phyloP scores from a whole-genome alignment of 1,140 invertebrate species.

The Drosophila aff. region DNA sequence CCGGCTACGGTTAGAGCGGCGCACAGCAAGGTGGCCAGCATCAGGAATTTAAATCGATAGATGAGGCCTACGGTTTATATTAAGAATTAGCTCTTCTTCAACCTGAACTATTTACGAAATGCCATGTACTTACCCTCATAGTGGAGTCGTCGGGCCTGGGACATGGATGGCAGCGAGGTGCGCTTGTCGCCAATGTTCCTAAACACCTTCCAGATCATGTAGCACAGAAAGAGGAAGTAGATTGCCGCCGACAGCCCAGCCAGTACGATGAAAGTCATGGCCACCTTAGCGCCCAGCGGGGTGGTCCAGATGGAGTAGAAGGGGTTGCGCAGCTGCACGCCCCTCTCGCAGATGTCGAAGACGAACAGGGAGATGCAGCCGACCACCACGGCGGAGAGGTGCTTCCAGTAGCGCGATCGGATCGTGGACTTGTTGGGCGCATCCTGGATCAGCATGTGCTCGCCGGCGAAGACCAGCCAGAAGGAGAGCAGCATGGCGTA shows the following conservation, averaged over 20 bases:
- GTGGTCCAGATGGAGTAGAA: slow-evolving; percentile 99
- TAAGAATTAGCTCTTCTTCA: neutral
- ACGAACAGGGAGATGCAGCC: slow-evolving; percentile 97
- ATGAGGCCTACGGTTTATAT: slow-evolving; percentile 88
- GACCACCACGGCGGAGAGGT: slow-evolving; percentile 95
- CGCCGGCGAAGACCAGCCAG: slow-evolving; percentile 99
- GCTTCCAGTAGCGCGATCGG: slow-evolving; percentile 95
- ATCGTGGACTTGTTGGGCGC: slow-evolving; percentile 91
- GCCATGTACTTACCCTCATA: slow-evolving; percentile 89
- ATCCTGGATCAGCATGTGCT: slow-evolving; percentile 96
- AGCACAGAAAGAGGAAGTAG: slow-evolving; percentile 97
- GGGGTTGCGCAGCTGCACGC: slow-evolving; percentile 97
- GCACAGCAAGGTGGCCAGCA: slow-evolving; percentile 97
- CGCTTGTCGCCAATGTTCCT: slow-evolving; percentile 96
- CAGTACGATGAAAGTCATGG: slow-evolving; percentile 96
- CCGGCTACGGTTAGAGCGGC: slow-evolving; percentile 97
- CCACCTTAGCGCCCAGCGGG: slow-evolving; percentile 95
- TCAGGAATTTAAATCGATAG: slow-evolving; percentile 99
- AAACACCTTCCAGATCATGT: slow-evolving; percentile 97
- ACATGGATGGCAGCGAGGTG: slow-evolving; percentile 95
- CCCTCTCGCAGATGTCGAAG: slow-evolving; percentile 98
- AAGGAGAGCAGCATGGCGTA: slow-evolving; percentile 98
- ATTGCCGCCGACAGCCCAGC: slow-evolving; percentile 95
- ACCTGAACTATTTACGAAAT: neutral
- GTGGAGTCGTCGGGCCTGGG: slow-evolving; percentile 93